Conservation (phyloP, 1,140 invertebrate genomes). For the Oedothorax gibbosus region DNA sequence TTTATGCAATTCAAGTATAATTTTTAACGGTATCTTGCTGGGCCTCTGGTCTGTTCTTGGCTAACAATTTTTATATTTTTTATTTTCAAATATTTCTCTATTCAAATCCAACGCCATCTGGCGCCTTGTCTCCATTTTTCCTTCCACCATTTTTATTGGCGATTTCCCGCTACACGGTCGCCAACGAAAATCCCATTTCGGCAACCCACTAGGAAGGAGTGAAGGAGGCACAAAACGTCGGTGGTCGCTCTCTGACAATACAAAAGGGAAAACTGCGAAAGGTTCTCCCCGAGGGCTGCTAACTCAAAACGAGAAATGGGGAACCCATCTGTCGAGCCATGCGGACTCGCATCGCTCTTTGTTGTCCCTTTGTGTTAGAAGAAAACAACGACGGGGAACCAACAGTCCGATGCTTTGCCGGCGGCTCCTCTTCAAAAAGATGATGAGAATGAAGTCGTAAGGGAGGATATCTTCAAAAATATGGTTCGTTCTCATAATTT, state of each 20-base stretch:
- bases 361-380: not conserved
- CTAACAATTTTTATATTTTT: no score
- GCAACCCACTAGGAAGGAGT: not conserved
- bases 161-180: not conserved
- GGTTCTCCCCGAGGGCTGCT: not conserved
- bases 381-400: conserved; percentile 38
- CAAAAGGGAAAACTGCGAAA: not conserved
- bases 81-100: no score
- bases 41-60: no score
- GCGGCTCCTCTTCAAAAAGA: not conserved
- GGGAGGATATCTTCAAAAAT: conserved; percentile 25
- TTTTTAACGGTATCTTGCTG: no score
- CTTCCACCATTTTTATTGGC: no score
- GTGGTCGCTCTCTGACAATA: not conserved
- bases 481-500: conserved; percentile 32
- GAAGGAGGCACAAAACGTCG: not conserved
- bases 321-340: conserved; percentile 33
- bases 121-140: no score
- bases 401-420: conserved; percentile 35
- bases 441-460: conserved; percentile 33
- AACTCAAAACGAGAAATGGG: not conserved
- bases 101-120: no score
- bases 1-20: no score
- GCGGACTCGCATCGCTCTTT: conserved; percentile 6
- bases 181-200: not conserved